Percentiles rank a stretch among this genome's conserved stretches.
Conservation (phyloP, 2,888 invertebrate genomes). For the Leucozona laternaria region DNA sequence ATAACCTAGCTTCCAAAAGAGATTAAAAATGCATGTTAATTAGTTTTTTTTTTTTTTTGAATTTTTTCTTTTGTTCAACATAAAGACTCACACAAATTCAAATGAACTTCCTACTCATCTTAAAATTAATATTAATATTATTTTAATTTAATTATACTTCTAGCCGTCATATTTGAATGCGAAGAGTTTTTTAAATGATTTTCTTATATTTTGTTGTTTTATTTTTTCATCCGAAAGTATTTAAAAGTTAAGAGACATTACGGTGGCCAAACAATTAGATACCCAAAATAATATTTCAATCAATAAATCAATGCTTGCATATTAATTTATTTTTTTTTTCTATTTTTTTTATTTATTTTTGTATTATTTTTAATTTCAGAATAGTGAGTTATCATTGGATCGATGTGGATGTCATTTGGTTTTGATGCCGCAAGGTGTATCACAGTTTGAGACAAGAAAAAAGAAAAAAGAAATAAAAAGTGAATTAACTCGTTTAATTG, state of each 20-base stretch:
- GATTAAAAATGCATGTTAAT: constrained; percentile 3
- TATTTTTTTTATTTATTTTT: too few species aligned
- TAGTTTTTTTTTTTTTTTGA: not conserved
- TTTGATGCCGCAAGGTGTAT: constrained; percentile 33
- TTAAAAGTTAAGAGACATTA: constrained; percentile 7
- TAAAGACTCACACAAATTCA: not conserved
- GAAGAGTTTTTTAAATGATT: not conserved
- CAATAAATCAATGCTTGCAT: constrained; percentile 11
- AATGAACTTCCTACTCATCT: constrained; percentile 28
- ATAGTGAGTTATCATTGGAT: constrained; percentile 37
- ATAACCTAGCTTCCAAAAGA: constrained; percentile 6
- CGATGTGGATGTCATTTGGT: constrained; percentile 43
- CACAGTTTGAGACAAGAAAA: constrained; percentile 21
- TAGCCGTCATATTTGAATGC: constrained; percentile 2
- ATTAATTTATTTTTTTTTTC: constrained; percentile 33
- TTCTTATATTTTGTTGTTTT: not conserved
- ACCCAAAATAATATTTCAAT: constrained; percentile 36
- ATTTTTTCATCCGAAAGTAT: not conserved
- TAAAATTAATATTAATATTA: constrained; percentile 8
- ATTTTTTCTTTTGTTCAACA: not conserved
- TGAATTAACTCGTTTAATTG: constrained; percentile 16
- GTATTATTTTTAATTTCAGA: constrained; percentile 34
- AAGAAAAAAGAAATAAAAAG: not conserved
- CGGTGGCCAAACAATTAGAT: constrained; percentile 45
- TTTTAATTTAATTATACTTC: constrained; percentile 14